These are phyloP conservation scores for Drosophila quadrilineata DNA, from an alignment of 1,140 invertebrate species.

Conservation along the genomic window DNA sequence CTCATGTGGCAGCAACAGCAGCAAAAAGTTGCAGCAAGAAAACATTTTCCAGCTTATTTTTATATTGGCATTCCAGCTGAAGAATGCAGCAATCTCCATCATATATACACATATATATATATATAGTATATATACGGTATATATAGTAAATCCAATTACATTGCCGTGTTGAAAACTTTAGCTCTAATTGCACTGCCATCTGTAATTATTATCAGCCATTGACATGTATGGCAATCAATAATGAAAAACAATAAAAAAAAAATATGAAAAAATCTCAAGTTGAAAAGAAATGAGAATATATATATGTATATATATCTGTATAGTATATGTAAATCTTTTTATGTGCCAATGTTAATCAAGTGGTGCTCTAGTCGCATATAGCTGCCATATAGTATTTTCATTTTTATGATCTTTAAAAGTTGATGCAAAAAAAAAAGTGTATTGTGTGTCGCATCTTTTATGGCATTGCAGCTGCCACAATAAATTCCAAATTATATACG, in stretches of 20 bases:
- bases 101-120: too few species aligned
- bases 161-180: background rate
- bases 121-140: too few species aligned
- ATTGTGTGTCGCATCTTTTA: constrained; percentile 34
- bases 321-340: too few species aligned
- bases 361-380: too few species aligned
- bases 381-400: background rate
- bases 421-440: too few species aligned
- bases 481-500: constrained; percentile 43
- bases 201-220: background rate
- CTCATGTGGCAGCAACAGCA: background rate
- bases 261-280: too few species aligned
- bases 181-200: constrained; percentile 14
- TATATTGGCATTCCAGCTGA: constrained; percentile 33
- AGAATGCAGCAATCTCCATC: constrained; percentile 3
- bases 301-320: too few species aligned
- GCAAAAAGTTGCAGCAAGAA: background rate
- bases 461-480: constrained; percentile 25
- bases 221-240: background rate
- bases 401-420: constrained; percentile 38
- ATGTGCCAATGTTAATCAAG: too few species aligned
- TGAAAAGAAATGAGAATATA: too few species aligned
- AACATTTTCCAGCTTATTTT: constrained; percentile 16
- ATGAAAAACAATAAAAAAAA: background rate
- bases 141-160: constrained; percentile 8